These are phyloP conservation scores for Ernsta delagoae DNA, from an alignment of 2,888 invertebrate species.

Conservation along the genomic window DNA sequence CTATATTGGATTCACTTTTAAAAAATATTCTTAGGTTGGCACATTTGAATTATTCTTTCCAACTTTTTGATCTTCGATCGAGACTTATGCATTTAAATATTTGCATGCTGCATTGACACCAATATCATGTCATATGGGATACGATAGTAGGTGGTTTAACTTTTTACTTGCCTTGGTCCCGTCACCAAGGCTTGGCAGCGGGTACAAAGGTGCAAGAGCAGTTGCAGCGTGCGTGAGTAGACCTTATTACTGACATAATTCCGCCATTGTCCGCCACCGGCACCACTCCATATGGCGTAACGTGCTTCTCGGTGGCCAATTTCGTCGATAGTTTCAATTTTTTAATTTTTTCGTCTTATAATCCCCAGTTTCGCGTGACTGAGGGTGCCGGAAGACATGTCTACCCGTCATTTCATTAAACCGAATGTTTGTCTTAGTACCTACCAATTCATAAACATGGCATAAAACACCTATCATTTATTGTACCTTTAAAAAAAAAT, in stretches of 20 bases:
- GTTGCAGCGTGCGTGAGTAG: conserved; percentile 76
- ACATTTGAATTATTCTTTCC: neutral
- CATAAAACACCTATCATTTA: too few species aligned
- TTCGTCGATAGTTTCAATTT: conserved; percentile 65
- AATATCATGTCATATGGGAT: conserved; percentile 11
- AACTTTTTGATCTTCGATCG: neutral
- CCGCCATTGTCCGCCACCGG: conserved; percentile 80
- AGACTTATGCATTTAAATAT: neutral
- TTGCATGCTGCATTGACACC: neutral
- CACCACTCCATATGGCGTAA: conserved; percentile 81
- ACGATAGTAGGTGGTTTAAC: too few species aligned
- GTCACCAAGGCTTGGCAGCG: conserved; percentile 33
- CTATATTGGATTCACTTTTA: too few species aligned
- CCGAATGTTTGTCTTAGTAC: conserved; percentile 13
- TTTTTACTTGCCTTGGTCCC: too few species aligned
- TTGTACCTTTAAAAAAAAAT: too few species aligned
- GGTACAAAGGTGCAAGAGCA: conserved; percentile 60
- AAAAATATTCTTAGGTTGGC: too few species aligned
- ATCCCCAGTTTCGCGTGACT: conserved; percentile 74
- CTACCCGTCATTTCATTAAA: conserved; percentile 13
- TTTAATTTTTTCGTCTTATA: conserved; percentile 45
- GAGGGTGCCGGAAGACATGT: conserved; percentile 48
- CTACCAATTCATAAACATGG: too few species aligned
- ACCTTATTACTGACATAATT: conserved; percentile 82
- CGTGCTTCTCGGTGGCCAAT: conserved; percentile 59